Percentiles rank a stretch among this genome's conserved stretches.
Evolutionary conservation across 2,797 vertebrate species (phyloP).

Genomic region (Ceryle rudis): DNA sequence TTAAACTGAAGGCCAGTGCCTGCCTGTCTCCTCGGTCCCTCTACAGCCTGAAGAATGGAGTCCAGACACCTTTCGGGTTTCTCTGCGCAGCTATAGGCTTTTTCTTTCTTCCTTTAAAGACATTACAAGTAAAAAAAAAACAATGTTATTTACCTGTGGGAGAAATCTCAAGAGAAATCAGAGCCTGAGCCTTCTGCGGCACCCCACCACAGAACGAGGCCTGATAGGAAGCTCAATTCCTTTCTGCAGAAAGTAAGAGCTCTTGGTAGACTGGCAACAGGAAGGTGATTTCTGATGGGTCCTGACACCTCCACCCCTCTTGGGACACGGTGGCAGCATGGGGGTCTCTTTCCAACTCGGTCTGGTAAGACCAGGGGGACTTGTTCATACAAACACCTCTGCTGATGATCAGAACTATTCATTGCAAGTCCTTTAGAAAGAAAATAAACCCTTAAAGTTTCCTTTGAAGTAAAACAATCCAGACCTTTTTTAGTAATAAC

Average conservation of each 20-base stretch:
- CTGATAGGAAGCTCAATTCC: not conserved
- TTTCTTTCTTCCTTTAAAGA: not conserved
- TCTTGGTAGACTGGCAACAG: not conserved
- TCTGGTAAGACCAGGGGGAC: not conserved
- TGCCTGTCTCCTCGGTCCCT: not conserved
- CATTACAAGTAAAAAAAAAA: not conserved
- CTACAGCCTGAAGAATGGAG: not conserved
- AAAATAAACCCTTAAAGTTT: not conserved
- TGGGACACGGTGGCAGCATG: rapidly evolving
- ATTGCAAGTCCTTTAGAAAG: conserved; percentile 1
- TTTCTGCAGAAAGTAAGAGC: not conserved
- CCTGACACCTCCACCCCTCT: not conserved
- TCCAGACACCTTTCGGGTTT: not conserved
- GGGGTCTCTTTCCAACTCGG: not conserved
- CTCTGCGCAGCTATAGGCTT: not conserved
- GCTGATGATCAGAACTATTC: not conserved
- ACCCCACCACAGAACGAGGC: not conserved
- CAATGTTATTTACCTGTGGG: not conserved
- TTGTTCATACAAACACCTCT: not conserved
- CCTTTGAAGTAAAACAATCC: not conserved
- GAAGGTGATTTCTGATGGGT: not conserved
- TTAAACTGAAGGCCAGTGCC: not conserved
- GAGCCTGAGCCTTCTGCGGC: not conserved
- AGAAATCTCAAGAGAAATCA: not conserved
- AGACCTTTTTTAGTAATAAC: not conserved